phyloP scores from a whole-genome alignment of 2,113 vertebrate species.

The Pteropus alecto region DNA sequence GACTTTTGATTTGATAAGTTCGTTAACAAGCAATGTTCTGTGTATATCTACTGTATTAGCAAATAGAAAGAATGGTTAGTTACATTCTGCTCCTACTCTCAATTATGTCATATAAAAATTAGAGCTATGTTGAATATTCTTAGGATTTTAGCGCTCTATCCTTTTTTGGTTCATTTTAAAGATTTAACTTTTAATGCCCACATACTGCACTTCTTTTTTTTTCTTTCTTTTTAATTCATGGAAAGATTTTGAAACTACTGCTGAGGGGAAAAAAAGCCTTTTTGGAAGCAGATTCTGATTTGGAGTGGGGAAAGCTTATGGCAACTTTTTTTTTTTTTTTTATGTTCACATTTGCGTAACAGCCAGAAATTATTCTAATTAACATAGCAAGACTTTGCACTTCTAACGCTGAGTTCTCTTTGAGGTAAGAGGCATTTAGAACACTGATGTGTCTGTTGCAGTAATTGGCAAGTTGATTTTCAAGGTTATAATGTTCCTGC shows the following conservation, averaged over 20 bases:
- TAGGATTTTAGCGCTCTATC: not conserved
- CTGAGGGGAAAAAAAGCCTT: constrained; percentile 17
- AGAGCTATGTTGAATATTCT: not conserved
- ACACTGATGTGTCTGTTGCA: not conserved
- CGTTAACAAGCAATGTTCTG: not conserved
- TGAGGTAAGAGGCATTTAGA: not conserved
- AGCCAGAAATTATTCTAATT: constrained; percentile 47
- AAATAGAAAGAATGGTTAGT: not conserved
- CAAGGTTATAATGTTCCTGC: not conserved
- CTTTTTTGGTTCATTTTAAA: not conserved
- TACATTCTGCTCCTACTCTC: not conserved
- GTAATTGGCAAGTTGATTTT: constrained; percentile 15
- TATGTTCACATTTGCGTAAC: not conserved
- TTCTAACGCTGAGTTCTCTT: constrained; percentile 52
- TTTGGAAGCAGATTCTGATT: constrained; percentile 1
- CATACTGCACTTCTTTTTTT: not conserved
- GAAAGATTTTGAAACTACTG: not conserved
- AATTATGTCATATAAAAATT: not conserved
- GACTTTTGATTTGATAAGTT: not conserved
- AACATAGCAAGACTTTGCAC: constrained; percentile 46
- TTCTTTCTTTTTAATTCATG: not conserved
- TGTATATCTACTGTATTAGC: not conserved
- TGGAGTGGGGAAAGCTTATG: not conserved
- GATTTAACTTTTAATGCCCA: not conserved
- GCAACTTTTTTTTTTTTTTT: constrained; percentile 14